phyloP scores from a whole-genome alignment of 2,797 vertebrate genomes.

The Parambassis ranga region DNA sequence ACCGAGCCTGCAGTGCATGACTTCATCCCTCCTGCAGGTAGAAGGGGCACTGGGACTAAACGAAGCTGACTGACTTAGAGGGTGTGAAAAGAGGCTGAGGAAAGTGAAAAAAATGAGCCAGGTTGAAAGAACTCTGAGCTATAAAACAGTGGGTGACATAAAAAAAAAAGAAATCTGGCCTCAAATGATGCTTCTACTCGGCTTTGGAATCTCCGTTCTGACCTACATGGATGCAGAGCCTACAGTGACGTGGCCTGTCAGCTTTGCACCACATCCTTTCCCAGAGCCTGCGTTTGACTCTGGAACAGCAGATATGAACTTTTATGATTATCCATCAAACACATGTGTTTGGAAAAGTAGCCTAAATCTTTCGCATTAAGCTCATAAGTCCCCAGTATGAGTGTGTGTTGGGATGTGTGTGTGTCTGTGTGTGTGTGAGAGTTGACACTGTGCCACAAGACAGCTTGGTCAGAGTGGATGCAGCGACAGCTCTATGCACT shows the following conservation, averaged over 20 bases:
- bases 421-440: constrained; percentile 15
- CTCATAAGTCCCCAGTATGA: constrained; percentile 13
- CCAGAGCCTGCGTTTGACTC: neutral
- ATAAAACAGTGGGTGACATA: neutral
- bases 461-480: constrained; percentile 33
- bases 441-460: constrained; percentile 38
- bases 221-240: neutral
- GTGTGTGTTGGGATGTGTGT: neutral
- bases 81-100: constrained; percentile 41
- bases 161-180: too few relatives aligned
- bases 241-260: neutral
- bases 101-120: neutral
- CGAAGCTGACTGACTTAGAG: constrained; percentile 35
- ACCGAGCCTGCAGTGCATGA: constrained; percentile 51
- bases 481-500: constrained; percentile 38
- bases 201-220: too few relatives aligned
- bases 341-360: constrained; percentile 27
- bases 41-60: constrained; percentile 38
- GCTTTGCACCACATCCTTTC: constrained; percentile 3
- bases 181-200: too few relatives aligned
- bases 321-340: constrained; percentile 28
- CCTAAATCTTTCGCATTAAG: constrained; percentile 38
- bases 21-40: constrained; percentile 63
- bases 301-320: constrained; percentile 14
- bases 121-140: neutral